Evolutionary conservation across 1,140 invertebrate genomes (phyloP), one percentile per base, ranked within the genome.

Genomic region (Laupala kohalensis): DNA sequence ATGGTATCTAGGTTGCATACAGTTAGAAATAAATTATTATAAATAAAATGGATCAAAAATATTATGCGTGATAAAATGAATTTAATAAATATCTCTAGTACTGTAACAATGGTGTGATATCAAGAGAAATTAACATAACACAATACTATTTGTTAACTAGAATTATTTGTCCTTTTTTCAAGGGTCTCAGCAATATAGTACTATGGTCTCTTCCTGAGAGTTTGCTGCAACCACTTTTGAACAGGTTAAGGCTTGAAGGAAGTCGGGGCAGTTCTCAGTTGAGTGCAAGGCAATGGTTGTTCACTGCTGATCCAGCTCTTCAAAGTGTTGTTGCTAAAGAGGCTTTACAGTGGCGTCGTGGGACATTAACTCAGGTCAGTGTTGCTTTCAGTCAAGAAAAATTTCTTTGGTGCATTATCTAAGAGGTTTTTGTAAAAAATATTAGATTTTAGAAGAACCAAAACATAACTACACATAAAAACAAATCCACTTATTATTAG

Each of bases 291-390:
- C 84, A 88, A 74, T 92, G 90, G 88, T 78, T 92, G 68, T 85
- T 87, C 75, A 84, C 85, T 66, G 89, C 91, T 30, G 89, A 92
- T 77, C 87, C 90, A 24, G 88, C 89, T 3, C 79, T 93, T 65
- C 84, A 88, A 74, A 87, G 88, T 74, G 91, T 94, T 2, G 91
- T 94, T 64, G 90, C 90, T 37, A 94, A 93, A 81, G 92, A 94
- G 81, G 91, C 92, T 19, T 78, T 94, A n/a, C 91, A 92, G 74
- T 93, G 89, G 86, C 88, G 89, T 75, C 86, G 86, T 76, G 84
- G 84, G 68, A 76, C 69, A 64, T 78, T 87, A 30, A 86, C 85
- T 26, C 88, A 90, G 83, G 88, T 86, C n/a, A 53, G 37, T 53
- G 1, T 4, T 53, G 37, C 37, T 2, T 53, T n/a, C n/a, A n/a